phyloP scores from a whole-genome alignment of 92 coral and sea anemone genomes.

The Micromussa lordhowensis region DNA sequence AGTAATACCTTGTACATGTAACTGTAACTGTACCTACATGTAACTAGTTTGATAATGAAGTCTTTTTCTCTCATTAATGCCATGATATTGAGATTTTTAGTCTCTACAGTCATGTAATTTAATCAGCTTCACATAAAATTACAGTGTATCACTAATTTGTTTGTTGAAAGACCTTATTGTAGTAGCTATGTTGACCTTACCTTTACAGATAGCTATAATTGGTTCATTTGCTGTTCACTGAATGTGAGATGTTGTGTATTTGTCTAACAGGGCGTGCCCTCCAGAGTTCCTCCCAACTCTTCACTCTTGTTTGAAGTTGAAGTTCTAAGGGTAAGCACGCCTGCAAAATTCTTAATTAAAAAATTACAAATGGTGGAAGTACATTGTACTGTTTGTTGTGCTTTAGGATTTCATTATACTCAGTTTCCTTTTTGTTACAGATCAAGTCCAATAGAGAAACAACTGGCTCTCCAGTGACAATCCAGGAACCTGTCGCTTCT shows the following conservation, averaged over 20 bases:
- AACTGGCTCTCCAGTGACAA: conserved; percentile 63
- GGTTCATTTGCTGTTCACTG: neutral
- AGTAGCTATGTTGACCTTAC: neutral
- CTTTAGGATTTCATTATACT: no score
- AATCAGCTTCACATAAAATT: no score
- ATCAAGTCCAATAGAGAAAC: conserved; percentile 75
- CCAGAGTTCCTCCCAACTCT: conserved; percentile 92
- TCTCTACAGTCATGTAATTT: no score
- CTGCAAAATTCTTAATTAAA: no score
- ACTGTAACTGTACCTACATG: neutral
- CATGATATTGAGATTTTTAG: no score
- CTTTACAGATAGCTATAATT: neutral
- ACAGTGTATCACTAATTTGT: no score
- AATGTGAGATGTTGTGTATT: neutral
- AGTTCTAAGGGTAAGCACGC: conserved; percentile 82
- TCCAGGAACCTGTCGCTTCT: conserved; percentile 53
- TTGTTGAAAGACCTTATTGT: neutral
- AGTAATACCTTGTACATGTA: no score
- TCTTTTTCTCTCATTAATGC: neutral
- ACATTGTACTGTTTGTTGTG: no score
- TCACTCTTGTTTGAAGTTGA: conserved; percentile 94
- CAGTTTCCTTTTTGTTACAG: conserved; percentile 30
- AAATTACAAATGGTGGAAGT: neutral
- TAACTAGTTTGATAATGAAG: neutral
- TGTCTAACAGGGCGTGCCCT: conserved; percentile 79